Base-by-base conservation (phyloP, 2,888 invertebrate genomes). In the Sinotaia quadrata region DNA sequence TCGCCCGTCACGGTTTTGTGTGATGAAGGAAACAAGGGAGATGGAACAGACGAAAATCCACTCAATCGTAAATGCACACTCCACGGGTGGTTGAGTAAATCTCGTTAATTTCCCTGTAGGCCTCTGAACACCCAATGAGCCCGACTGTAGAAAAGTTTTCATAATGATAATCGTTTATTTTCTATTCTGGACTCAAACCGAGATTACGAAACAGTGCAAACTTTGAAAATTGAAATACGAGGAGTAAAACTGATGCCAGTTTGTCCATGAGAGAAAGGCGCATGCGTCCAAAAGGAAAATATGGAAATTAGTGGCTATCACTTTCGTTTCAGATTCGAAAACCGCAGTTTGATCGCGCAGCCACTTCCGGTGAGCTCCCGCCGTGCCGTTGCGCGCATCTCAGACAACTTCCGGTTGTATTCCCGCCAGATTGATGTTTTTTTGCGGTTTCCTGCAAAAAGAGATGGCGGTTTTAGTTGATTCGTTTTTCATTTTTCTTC, bases 251-350 rank as follows among this genome's bases (percentile, higher is more conserved):
- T 7, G 51, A n/a, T 51, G 51, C 7, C 21, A n/a, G 31, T 21
- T 51, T 51, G 52, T 15, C 29, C 3, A n/a, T 33, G 33, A 15
- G 2, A 21, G 51, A 7, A 36, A 31, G 15, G 12, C 18, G 56
- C 33, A 21, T 4, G 56, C 33, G n/a, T n/a, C 54, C 18, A 3
- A 27, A 54, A 29, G 21, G 8, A 12, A 54, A 63, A 41, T 41
- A 54, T 63, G 63, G 63, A 63, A 63, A 63, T 63, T 34, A 37
- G 52, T 63, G 56, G 63, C 29, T 63, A 63, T 63, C 63, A 54
- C 41, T 63, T 63, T 56, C 63, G 44, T 44, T 54, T 63, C 56
- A 37, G 56, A 63, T 56, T 21, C 37, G 44, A 63, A 54, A 54
- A 41, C 63, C 54, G 52, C 44, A 56, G 31, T 54, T 52, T 63